A percentile compares a stretch with the other conserved stretches of the same genome.
Evolutionary conservation across 2,113 vertebrate species (phyloP).

Genomic region (Atrichornis clamosus): DNA sequence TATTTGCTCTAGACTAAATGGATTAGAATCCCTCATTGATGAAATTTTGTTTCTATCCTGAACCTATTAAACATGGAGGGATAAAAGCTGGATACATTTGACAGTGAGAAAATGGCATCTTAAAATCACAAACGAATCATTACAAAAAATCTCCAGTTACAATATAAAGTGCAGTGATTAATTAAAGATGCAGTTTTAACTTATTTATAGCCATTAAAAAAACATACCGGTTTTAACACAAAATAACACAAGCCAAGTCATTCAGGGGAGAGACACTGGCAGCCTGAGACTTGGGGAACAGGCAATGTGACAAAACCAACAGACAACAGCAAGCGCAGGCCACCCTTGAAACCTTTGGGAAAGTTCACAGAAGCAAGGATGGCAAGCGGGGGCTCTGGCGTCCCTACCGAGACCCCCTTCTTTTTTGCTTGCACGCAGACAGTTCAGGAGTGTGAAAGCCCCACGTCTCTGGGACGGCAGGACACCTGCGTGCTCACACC

Average conservation of each 20-base stretch:
- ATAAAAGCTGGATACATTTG: background rate
- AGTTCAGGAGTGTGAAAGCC: background rate
- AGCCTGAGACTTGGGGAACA: background rate
- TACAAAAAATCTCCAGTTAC: slow-evolving; percentile 44
- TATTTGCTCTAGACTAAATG: background rate
- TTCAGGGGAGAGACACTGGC: slow-evolving; percentile 39
- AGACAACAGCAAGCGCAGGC: background rate
- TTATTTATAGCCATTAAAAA: slow-evolving; percentile 67
- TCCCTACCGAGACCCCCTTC: background rate
- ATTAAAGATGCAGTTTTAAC: slow-evolving; percentile 60
- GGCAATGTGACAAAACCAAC: background rate
- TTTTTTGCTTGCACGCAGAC: background rate
- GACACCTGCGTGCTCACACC: background rate
- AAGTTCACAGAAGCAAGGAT: background rate
- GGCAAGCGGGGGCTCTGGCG: background rate
- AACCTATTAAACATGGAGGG: background rate
- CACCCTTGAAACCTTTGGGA: background rate
- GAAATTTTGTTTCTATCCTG: background rate
- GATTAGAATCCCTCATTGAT: slow-evolving; percentile 2
- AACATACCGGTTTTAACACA: slow-evolving; percentile 24
- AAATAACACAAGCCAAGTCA: slow-evolving; percentile 23
- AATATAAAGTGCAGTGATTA: slow-evolving; percentile 44
- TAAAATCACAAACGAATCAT: slow-evolving; percentile 24
- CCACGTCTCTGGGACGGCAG: background rate
- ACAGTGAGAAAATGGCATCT: slow-evolving; percentile 21